phyloP scores from a whole-genome alignment of 1,140 invertebrate species.

The Tachypleus tridentatus region DNA sequence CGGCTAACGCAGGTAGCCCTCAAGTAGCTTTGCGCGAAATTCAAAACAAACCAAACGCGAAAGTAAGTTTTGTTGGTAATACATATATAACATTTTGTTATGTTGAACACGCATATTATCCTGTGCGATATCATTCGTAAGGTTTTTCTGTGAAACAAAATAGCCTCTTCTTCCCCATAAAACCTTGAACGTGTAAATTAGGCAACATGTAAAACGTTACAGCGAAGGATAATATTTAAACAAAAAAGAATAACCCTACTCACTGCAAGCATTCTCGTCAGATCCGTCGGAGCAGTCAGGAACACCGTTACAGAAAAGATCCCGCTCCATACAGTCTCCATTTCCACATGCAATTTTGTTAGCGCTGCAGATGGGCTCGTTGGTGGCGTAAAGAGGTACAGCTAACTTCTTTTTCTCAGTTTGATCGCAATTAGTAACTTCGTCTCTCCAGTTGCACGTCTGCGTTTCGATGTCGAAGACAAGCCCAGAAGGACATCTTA shows the following conservation, averaged over 20 bases:
- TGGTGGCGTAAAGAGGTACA: slow-evolving; percentile 75
- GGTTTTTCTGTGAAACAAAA: too few species aligned
- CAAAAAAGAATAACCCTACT: slow-evolving; percentile 47
- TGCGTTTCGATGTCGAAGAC: slow-evolving; percentile 93
- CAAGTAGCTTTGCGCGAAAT: too few species aligned
- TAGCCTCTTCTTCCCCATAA: too few species aligned
- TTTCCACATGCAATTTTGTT: slow-evolving; percentile 77
- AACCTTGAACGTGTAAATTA: too few species aligned
- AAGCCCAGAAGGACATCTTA: slow-evolving; percentile 80
- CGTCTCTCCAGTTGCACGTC: slow-evolving; percentile 88
- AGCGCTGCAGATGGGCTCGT: slow-evolving; percentile 77
- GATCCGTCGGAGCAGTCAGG: slow-evolving; percentile 80
- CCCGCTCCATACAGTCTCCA: slow-evolving; percentile 69
- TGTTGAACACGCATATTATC: too few species aligned
- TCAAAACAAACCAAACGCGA: too few species aligned
- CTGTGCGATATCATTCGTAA: too few species aligned
- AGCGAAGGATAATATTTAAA: slow-evolving; percentile 7
- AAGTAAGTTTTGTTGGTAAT: too few species aligned
- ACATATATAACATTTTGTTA: too few species aligned
- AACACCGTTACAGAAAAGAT: slow-evolving; percentile 86
- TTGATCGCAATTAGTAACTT: slow-evolving; percentile 79
- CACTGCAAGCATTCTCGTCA: slow-evolving; percentile 83
- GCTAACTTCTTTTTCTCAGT: slow-evolving; percentile 49
- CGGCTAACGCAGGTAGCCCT: too few species aligned
- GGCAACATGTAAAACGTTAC: too few species aligned